Evolutionary conservation across 2,113 vertebrate species (phyloP), one percentile per base, ranked within the genome.

Genomic region (Sceloporus undulatus): DNA sequence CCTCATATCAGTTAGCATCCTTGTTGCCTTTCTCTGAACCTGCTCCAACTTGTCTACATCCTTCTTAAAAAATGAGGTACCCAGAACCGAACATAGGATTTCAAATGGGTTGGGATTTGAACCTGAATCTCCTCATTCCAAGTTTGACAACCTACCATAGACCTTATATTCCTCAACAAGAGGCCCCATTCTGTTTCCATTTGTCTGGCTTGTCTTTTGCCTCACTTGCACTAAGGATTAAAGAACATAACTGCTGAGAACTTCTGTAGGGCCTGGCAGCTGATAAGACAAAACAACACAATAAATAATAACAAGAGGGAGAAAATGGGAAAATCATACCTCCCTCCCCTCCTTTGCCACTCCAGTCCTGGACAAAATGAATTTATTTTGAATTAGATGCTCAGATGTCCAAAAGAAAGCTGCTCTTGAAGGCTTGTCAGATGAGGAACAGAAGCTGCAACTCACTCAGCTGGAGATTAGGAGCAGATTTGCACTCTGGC

Each of bases 381-480:
- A 73, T 80, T 70, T 82, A 7, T 74, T 87, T 21, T 8, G 0
- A 3, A 14, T 13, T 34, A 65, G 16, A 38, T 38, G 10, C 3
- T 52, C 27, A 79, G 34, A 84, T 65, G 34, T 9, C 82, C 11
- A 42, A 90, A 89, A 10, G 1, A 70, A 86, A 70, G 27, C 11
- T 29, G 40, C 1, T 91, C 91, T 42, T 70, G 90, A 77, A 89
- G 76, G 80, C 78, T 56, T 74, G 89, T 27, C 59, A 88, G 27
- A 54, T 83, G 42, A 80, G 9, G 79, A 90, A 73, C 42, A 52
- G 40, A 84, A 62, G 71, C 84, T 62, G 75, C 68, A 19, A 34
- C 10, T 34, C 48, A 38, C 88, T 90, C 85, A 92, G 89, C 88
- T 89, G 88, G 87, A 91, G 85, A n/a, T 89, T 89, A 90, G 66